These are phyloP conservation scores for Enhydra lutris DNA, from an alignment of 2,113 vertebrate genomes.

Conservation along the genomic window DNA sequence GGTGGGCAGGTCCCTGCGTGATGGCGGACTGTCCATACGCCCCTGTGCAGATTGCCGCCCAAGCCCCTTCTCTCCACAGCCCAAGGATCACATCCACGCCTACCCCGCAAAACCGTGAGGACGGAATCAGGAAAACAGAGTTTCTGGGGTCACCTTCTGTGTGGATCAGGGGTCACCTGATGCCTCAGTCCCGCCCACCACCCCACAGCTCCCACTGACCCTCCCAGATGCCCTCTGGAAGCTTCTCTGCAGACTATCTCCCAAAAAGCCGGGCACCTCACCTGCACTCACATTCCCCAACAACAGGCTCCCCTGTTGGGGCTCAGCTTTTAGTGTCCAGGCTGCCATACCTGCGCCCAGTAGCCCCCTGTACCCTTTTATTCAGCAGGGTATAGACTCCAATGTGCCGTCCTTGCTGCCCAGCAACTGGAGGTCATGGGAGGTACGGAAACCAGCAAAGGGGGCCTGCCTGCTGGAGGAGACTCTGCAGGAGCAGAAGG, in stretches of 20 bases:
- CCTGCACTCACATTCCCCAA: not conserved
- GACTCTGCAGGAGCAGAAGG: not conserved
- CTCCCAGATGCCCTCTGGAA: not conserved
- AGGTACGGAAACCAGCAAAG: not conserved
- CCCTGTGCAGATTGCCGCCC: fast-evolving
- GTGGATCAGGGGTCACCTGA: not conserved
- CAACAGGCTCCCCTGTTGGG: not conserved
- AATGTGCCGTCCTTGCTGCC: fast-evolving
- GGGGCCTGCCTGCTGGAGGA: not conserved
- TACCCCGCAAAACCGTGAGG: not conserved
- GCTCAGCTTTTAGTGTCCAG: not conserved
- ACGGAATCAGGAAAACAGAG: not conserved
- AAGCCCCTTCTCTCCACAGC: not conserved
- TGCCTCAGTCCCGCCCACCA: fast-evolving
- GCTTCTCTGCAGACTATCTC: not conserved
- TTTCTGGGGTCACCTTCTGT: not conserved
- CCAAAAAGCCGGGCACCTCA: not conserved
- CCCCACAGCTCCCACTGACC: not conserved
- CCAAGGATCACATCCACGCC: not conserved
- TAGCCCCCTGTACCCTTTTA: not conserved
- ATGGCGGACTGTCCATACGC: fast-evolving
- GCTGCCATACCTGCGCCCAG: fast-evolving
- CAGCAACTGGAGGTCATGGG: fast-evolving
- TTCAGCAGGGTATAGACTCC: too few relatives aligned
- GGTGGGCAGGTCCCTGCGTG: fast-evolving